Conservation (phyloP, 1,140 invertebrate species). For the Drosophila suzukii region DNA sequence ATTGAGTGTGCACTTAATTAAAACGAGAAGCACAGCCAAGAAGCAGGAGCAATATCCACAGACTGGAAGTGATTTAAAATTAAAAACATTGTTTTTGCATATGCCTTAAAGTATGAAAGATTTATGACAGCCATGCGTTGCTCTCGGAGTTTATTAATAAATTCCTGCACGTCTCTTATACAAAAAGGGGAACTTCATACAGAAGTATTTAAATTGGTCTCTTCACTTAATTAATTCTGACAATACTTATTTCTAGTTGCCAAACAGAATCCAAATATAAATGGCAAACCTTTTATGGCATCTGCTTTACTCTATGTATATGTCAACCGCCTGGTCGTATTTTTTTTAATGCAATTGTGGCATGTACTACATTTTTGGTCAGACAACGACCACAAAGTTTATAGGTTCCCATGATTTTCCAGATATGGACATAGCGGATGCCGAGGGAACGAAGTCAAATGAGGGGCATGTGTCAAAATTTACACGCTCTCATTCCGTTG, state of each 20-base stretch:
- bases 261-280: constrained; percentile 14
- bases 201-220: constrained; percentile 72
- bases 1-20: constrained; percentile 75
- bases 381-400: constrained; percentile 50
- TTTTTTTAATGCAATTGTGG: constrained; percentile 51
- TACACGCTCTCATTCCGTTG: constrained; percentile 71
- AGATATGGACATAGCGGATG: constrained; percentile 5
- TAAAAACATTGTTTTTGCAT: constrained; percentile 74
- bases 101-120: constrained; percentile 74
- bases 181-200: constrained; percentile 29
- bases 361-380: constrained; percentile 61
- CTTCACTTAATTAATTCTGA: constrained; percentile 61
- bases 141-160: constrained; percentile 71
- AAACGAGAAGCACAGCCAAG: constrained; percentile 45
- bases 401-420: constrained; percentile 46
- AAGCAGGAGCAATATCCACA: constrained; percentile 19
- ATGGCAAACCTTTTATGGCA: constrained; percentile 38
- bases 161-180: constrained; percentile 35
- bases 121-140: constrained; percentile 76
- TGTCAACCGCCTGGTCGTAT: constrained; percentile 18
- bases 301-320: constrained; percentile 9
- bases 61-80: constrained; percentile 69
- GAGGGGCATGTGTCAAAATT: constrained; percentile 76
- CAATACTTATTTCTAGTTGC: constrained; percentile 42
- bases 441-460: constrained; percentile 33